Base-by-base conservation (phyloP, 2,113 vertebrate genomes). In the Neodon shergylaensis region DNA sequence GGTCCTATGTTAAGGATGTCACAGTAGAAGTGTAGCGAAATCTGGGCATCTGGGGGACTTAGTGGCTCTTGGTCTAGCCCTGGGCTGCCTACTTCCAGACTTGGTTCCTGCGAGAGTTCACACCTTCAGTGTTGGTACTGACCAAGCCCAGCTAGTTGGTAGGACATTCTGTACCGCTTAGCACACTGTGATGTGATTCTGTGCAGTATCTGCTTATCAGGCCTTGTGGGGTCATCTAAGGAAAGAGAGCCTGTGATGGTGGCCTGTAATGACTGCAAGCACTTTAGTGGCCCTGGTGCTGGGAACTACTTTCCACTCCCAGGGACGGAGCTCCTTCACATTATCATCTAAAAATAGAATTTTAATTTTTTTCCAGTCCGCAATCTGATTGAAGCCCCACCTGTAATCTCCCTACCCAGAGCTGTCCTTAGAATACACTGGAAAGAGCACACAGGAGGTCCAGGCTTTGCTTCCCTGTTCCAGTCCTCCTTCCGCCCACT, bases 321-420 rank as follows among this genome's bases (percentile, higher is more conserved):
- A 47, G 68, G 11, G 52, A 73, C 19, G n/a, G 44, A 70, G 31
- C 26, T 21, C 36, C n/a, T 54, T 17, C 31, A 61, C 61, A 44
- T 65, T 49, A 65, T 47, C 58, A 77, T 33, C 95, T 92, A 63
- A 93, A 94, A 91, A 77, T 77, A 82, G 65, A 89, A 86, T n/a
- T 95, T 82, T 63, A 88, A 24, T 52, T 72, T 74, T 83, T 63
- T 68, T 63, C n/a, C 65, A 72, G n/a, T 58, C 54, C 88, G 58
- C 77, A 88, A 21, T 95, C 70, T 92, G 47, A 82, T 65, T 79
- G 76, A 88, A 61, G 7, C 65, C 36, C 61, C 17, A 44, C 44
- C 36, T 79, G 14, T 39, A 66, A 54, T 74, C 16, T 90, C 24
- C 65, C 44, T 72, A 77, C 58, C 42, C 73, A 5, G 66, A 72